Evolutionary conservation across 1,140 invertebrate genomes (phyloP).

Genomic region (Hycleus cichorii): DNA sequence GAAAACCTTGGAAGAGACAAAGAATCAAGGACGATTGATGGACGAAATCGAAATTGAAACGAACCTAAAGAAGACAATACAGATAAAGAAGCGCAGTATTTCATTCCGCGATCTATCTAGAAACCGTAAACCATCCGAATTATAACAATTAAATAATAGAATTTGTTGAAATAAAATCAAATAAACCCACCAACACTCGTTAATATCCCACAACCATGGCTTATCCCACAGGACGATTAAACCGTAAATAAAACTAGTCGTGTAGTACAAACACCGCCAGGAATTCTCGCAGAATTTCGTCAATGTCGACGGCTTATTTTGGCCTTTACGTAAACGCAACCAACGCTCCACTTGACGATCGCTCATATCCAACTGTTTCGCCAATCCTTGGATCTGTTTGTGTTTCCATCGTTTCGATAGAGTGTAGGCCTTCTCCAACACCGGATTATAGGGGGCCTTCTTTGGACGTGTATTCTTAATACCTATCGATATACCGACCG

Average conservation of each 20-base stretch:
- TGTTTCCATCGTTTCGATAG: constrained; percentile 60
- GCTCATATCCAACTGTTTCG: constrained; percentile 82
- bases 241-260: constrained; percentile 76
- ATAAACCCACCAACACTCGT: constrained; percentile 74
- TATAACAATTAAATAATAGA: no score
- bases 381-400: constrained; percentile 66
- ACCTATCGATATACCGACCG: constrained; percentile 66
- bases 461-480: constrained; percentile 71
- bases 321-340: constrained; percentile 70
- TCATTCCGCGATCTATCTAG: background rate
- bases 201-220: constrained; percentile 90
- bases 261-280: constrained; percentile 87
- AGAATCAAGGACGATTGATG: background rate
- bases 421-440: constrained; percentile 66
- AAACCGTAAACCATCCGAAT: no score
- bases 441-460: constrained; percentile 58
- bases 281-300: constrained; percentile 89
- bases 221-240: constrained; percentile 80
- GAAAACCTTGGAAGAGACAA: background rate
- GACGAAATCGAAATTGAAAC: background rate
- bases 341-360: constrained; percentile 80
- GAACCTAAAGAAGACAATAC: background rate
- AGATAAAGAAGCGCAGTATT: constrained; percentile 2
- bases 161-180: no score
- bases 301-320: constrained; percentile 80